phyloP scores from a whole-genome alignment of 2,888 invertebrate species.

The Podotricha telesiphe region DNA sequence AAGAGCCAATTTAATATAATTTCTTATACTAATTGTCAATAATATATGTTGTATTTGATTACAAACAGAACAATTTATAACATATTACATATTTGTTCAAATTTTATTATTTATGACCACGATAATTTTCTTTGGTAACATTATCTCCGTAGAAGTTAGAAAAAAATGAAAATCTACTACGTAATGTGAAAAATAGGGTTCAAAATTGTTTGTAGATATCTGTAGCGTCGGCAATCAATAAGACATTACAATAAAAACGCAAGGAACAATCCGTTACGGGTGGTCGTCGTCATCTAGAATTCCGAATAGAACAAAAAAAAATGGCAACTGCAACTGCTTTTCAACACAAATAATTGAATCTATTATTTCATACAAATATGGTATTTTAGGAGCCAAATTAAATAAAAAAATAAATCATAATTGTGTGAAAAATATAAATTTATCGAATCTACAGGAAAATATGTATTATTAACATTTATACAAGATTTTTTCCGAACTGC shows the following conservation, averaged over 20 bases:
- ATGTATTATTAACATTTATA: neutral
- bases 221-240: slow-evolving; percentile 18
- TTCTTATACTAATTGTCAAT: no score
- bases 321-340: slow-evolving; percentile 15
- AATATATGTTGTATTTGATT: neutral
- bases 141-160: neutral
- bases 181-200: neutral
- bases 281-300: slow-evolving; percentile 35
- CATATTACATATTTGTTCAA: slow-evolving; percentile 15
- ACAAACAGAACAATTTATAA: slow-evolving; percentile 18
- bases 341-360: slow-evolving; percentile 11
- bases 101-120: slow-evolving; percentile 31
- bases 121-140: slow-evolving; percentile 19
- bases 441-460: no score
- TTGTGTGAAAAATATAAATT: no score
- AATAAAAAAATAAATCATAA: no score
- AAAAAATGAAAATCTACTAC: neutral
- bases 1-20: no score
- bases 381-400: no score
- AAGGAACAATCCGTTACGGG: slow-evolving; percentile 29
- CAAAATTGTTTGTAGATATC: slow-evolving; percentile 4
- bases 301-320: slow-evolving; percentile 24
- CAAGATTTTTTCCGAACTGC: neutral
- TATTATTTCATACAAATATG: neutral
- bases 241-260: slow-evolving; percentile 27